A percentile compares a stretch with the other conserved stretches of the same genome.
These are phyloP conservation scores for Pyrocoelia pectoralis DNA, from an alignment of 2,888 invertebrate genomes.

Conservation along the genomic window DNA sequence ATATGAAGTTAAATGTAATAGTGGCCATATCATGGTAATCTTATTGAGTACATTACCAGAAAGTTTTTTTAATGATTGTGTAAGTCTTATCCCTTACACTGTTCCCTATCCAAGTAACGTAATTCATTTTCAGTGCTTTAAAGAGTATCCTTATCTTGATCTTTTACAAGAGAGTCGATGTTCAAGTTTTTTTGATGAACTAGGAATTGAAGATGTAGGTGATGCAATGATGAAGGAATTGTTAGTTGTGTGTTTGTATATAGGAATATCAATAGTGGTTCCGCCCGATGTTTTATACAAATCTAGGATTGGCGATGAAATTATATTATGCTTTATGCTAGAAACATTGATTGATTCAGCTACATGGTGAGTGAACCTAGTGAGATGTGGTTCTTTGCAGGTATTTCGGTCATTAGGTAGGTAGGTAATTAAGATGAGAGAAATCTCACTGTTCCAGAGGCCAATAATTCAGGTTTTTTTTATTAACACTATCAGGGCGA, in stretches of 20 bases:
- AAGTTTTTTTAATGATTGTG: constrained; percentile 26
- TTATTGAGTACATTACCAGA: constrained; percentile 16
- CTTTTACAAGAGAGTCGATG: constrained; percentile 16
- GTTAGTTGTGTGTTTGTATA: constrained; percentile 20
- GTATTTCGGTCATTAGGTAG: too few species aligned
- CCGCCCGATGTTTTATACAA: not conserved
- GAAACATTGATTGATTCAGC: constrained; percentile 9
- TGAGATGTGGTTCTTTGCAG: too few species aligned
- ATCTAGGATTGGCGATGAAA: constrained; percentile 5
- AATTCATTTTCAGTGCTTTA: constrained; percentile 12
- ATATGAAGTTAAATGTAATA: constrained; percentile 72
- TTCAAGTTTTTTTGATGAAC: constrained; percentile 9
- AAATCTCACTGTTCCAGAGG: too few species aligned
- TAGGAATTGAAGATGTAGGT: constrained; percentile 4
- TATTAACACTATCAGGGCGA: too few species aligned
- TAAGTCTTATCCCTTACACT: constrained; percentile 7
- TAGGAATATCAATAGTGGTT: constrained; percentile 17
- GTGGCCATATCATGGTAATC: constrained; percentile 54
- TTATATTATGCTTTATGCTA: constrained; percentile 11
- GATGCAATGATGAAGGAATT: constrained; percentile 6
- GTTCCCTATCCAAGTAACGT: not conserved
- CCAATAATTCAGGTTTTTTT: too few species aligned
- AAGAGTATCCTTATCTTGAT: constrained; percentile 18
- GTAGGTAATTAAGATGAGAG: too few species aligned
- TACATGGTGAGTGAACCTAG: constrained; percentile 7